Evolutionary conservation across 2,888 invertebrate genomes (phyloP).

Genomic region (Dendrolimus pini): DNA sequence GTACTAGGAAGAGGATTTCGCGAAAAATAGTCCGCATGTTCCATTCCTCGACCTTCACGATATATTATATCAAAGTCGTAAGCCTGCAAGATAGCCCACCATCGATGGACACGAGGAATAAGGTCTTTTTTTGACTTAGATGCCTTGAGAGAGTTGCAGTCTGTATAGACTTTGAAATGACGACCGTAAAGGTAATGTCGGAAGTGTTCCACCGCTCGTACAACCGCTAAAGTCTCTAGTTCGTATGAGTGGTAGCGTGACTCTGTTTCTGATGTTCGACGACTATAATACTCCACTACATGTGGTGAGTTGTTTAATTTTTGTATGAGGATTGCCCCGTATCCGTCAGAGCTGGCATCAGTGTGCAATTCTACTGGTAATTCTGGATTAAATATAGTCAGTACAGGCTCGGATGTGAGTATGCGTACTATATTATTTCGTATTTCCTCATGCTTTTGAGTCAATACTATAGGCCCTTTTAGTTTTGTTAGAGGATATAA

Average conservation of each 20-base stretch:
- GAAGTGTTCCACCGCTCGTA: constrained; percentile 12
- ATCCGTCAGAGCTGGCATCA: constrained; percentile 20
- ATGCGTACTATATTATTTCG: constrained; percentile 8
- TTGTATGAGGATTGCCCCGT: constrained; percentile 21
- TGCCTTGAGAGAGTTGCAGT: constrained; percentile 15
- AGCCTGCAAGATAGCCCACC: constrained; percentile 17
- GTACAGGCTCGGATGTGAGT: constrained; percentile 16
- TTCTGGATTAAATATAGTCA: constrained; percentile 18
- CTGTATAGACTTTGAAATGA: constrained; percentile 11
- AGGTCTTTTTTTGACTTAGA: constrained; percentile 12
- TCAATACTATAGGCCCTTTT: constrained; percentile 18
- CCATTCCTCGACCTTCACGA: constrained; percentile 13
- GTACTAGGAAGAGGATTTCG: constrained; percentile 2
- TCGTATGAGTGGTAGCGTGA: constrained; percentile 17
- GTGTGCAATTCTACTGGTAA: constrained; percentile 15
- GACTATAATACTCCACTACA: constrained; percentile 21
- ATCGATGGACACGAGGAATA: constrained; percentile 13
- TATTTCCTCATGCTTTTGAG: constrained; percentile 10
- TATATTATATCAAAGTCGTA: constrained; percentile 16
- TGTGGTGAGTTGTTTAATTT: constrained; percentile 10
- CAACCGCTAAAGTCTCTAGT: constrained; percentile 1
- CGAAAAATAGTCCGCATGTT: constrained; percentile 10
- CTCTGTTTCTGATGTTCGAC: constrained; percentile 15
- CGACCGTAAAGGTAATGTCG: constrained; percentile 12
- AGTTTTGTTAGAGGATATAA: constrained; percentile 21